These are phyloP conservation scores for Napeogenes sylphis DNA, from an alignment of 2,888 invertebrate genomes.

Conservation along the genomic window DNA sequence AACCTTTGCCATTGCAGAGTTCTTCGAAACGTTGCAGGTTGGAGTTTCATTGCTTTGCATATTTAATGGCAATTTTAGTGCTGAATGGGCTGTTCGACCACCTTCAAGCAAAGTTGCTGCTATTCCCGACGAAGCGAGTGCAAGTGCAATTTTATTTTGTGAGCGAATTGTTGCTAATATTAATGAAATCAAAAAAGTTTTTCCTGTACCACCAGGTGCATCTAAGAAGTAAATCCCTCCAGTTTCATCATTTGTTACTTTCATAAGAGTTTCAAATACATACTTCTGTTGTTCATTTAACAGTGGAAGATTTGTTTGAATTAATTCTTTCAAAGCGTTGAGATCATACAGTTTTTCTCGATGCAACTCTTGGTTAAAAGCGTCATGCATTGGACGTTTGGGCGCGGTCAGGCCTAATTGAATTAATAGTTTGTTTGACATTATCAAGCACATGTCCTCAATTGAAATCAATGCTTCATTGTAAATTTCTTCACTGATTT, in stretches of 20 bases:
- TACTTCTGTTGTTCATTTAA: constrained; percentile 35
- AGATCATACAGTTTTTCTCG: constrained; percentile 33
- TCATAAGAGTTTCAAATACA: constrained; percentile 32
- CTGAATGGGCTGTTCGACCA: constrained; percentile 31
- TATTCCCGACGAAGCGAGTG: constrained; percentile 30
- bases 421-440: constrained; percentile 33
- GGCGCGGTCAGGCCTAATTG: constrained; percentile 39
- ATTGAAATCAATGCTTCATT: constrained; percentile 28
- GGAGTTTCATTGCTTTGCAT: constrained; percentile 31
- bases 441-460: constrained; percentile 28
- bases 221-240: constrained; percentile 31
- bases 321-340: constrained; percentile 29
- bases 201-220: constrained; percentile 29
- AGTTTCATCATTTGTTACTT: constrained; percentile 31
- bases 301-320: constrained; percentile 35
- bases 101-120: constrained; percentile 31
- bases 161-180: constrained; percentile 29
- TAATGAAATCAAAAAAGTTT: constrained; percentile 29
- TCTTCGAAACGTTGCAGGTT: constrained; percentile 19
- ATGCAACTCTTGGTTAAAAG: constrained; percentile 32
- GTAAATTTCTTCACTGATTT: constrained; percentile 30
- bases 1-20: constrained; percentile 28
- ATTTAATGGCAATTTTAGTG: constrained; percentile 32
- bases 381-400: constrained; percentile 39
- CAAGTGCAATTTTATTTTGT: constrained; percentile 25